A percentile compares a stretch with the other conserved stretches of the same genome.
Evolutionary conservation across 53 echinoderm and acorn worm genomes (phyloP).

Genomic region (Arbacia lixula): DNA sequence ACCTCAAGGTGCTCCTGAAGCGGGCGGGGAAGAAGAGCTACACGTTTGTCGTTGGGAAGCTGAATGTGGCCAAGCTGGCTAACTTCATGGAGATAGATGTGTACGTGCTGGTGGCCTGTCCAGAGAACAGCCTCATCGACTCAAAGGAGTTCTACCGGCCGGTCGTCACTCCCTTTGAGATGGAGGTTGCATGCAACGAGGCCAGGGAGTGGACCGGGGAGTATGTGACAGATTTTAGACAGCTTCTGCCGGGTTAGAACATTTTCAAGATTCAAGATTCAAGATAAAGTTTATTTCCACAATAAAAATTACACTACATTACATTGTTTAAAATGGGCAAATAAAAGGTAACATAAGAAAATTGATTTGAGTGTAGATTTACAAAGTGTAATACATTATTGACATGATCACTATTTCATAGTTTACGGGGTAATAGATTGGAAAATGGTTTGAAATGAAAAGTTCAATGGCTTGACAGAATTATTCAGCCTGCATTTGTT

Average conservation of each 20-base stretch:
- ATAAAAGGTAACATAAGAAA: too few relatives aligned
- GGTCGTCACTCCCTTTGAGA: slow-evolving; percentile 94
- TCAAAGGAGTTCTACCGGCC: slow-evolving; percentile 93
- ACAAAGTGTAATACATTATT: too few relatives aligned
- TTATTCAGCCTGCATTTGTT: too few relatives aligned
- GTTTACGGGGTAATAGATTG: too few relatives aligned
- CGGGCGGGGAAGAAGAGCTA: slow-evolving; percentile 90
- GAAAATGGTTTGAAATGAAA: too few relatives aligned
- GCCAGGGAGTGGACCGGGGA: slow-evolving; percentile 98
- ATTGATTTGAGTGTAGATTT: too few relatives aligned
- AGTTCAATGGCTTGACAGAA: too few relatives aligned
- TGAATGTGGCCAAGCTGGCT: slow-evolving; percentile 96
- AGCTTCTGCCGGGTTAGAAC: slow-evolving; percentile 89
- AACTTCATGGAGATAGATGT: slow-evolving; percentile 98
- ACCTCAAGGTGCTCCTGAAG: slow-evolving; percentile 78
- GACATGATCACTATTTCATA: too few relatives aligned
- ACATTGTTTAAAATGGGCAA: too few relatives aligned
- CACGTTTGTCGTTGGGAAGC: slow-evolving; percentile 89
- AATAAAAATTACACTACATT: too few relatives aligned
- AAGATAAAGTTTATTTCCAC: too few relatives aligned
- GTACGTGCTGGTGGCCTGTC: slow-evolving; percentile 93
- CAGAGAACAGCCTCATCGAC: slow-evolving; percentile 91
- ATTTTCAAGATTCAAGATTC: too few relatives aligned
- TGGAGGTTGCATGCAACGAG: slow-evolving; percentile 95
- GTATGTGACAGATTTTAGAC: slow-evolving; percentile 88